Percentiles rank a stretch among this genome's conserved stretches.
These are phyloP conservation scores for Xestoiulus laeticollis DNA, from an alignment of 2,888 invertebrate genomes.

Conservation along the genomic window DNA sequence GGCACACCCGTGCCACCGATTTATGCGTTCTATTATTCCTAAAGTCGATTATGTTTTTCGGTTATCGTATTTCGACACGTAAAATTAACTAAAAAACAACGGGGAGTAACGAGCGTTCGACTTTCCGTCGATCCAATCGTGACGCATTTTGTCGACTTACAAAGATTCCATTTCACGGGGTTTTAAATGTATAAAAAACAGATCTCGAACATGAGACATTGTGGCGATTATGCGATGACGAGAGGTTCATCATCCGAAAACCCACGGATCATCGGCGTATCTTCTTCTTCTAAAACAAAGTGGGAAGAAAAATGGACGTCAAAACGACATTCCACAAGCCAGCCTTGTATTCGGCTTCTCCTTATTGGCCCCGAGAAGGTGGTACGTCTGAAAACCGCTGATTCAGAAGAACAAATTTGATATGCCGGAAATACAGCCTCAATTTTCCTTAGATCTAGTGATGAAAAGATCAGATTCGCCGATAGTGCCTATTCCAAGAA, in stretches of 20 bases:
- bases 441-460: too few relatives aligned
- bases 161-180: neutral
- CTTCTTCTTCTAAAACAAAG: conserved; percentile 73
- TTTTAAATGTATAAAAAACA: conserved; percentile 3
- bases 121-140: neutral
- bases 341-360: neutral
- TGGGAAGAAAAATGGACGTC: neutral
- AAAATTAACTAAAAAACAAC: conserved; percentile 21
- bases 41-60: neutral
- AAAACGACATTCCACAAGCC: neutral
- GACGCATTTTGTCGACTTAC: neutral
- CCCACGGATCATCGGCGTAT: conserved; percentile 87
- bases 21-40: neutral
- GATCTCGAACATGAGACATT: neutral
- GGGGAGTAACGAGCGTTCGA: neutral
- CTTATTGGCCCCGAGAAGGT: neutral
- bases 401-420: neutral
- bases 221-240: conserved; percentile 77
- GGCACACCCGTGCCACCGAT: neutral
- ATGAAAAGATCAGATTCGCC: neutral
- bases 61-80: neutral
- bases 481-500: neutral
- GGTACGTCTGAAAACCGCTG: neutral
- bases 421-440: too few relatives aligned
- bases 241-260: conserved; percentile 95